Evolutionary conservation across 2,113 vertebrate species (phyloP).

Genomic region (Cochlearius cochlearius): DNA sequence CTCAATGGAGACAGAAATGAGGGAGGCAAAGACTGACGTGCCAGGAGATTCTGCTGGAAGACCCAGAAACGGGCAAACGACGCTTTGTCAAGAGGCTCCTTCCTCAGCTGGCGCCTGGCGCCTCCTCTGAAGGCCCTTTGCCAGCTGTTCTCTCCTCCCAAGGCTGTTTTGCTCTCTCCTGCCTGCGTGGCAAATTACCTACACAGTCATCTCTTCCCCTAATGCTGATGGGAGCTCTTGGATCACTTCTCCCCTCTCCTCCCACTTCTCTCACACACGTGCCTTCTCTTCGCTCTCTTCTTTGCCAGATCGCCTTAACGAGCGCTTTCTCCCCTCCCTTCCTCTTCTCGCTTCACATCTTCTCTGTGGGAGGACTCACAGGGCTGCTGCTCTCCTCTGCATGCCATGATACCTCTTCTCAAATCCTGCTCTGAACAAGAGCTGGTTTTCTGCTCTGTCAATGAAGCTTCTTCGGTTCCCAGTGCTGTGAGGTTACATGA

Average conservation of each 20-base stretch:
- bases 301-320: not conserved
- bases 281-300: not conserved
- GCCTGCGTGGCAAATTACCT: not conserved
- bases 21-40: not conserved
- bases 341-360: not conserved
- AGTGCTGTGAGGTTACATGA: not conserved
- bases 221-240: not conserved
- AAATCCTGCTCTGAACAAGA: not conserved
- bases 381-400: not conserved
- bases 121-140: not conserved
- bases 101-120: not conserved
- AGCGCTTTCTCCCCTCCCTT: not conserved
- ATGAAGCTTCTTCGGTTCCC: not conserved
- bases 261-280: not conserved
- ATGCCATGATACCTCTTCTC: not conserved
- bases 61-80: not conserved
- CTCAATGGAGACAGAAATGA: not conserved
- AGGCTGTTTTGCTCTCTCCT: not conserved
- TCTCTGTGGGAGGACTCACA: slow-evolving; percentile 7
- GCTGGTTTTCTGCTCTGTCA: not conserved
- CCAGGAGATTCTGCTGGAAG: not conserved
- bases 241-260: not conserved
- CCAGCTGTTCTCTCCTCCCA: not conserved
- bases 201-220: not conserved
- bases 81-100: not conserved